Evolutionary conservation across 92 coral and sea anemone species (phyloP).

Genomic region (Desmophyllum pertusum): DNA sequence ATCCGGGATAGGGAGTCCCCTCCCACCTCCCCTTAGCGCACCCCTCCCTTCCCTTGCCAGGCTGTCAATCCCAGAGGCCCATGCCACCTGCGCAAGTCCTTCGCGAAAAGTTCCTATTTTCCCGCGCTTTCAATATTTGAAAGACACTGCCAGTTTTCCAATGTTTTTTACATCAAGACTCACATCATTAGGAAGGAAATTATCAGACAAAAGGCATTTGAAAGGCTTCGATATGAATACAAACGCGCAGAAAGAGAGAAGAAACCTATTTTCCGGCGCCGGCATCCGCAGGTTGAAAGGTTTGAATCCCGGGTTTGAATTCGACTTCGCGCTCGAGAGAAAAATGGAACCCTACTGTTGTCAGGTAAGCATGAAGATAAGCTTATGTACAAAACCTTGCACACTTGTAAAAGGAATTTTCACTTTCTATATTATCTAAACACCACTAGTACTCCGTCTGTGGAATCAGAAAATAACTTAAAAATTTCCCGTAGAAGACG

Average conservation of each 20-base stretch:
- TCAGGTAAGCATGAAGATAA: no score
- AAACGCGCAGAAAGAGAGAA: not conserved
- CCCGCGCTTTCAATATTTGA: slow-evolving; percentile 5
- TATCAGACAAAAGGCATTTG: not conserved
- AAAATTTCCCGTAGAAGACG: no score
- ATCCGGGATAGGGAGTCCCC: no score
- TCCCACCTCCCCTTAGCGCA: no score
- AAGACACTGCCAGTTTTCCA: not conserved
- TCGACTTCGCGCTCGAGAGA: no score
- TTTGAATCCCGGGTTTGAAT: no score
- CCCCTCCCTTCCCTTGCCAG: no score
- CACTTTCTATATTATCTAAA: not conserved
- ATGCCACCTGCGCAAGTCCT: not conserved
- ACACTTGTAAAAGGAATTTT: not conserved
- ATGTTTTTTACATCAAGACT: no score
- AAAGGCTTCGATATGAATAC: not conserved
- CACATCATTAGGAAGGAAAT: not conserved
- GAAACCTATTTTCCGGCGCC: not conserved
- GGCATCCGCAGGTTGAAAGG: no score
- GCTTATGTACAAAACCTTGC: not conserved
- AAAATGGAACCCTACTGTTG: no score
- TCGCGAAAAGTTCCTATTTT: not conserved
- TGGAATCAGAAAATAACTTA: no score
- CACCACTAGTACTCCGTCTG: no score
- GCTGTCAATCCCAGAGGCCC: not conserved